These are phyloP conservation scores for Akabosia matsudoensis DNA, from an alignment of 1,140 invertebrate genomes.

Conservation along the genomic window DNA sequence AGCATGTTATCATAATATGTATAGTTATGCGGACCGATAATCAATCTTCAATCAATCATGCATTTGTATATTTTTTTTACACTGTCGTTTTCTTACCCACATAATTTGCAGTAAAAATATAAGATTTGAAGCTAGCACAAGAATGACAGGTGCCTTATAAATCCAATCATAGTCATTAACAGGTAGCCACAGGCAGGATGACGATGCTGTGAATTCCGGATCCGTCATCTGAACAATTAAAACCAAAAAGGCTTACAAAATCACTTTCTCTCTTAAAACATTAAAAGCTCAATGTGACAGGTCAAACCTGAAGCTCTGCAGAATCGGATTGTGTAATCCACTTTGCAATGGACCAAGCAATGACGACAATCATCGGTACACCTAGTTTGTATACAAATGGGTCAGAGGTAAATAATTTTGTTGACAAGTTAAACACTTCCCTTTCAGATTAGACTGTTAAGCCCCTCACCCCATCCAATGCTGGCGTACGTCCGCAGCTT, in stretches of 20 bases:
- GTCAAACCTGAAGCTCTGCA: not conserved
- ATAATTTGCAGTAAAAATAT: slow-evolving; percentile 86
- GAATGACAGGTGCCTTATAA: slow-evolving; percentile 69
- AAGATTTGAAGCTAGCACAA: slow-evolving; percentile 73
- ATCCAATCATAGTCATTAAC: slow-evolving; percentile 74
- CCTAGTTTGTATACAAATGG: slow-evolving; percentile 56
- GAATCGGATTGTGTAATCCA: slow-evolving; percentile 27
- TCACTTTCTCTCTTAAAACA: too few species aligned
- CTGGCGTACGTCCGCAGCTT: slow-evolving; percentile 76
- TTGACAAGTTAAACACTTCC: not conserved
- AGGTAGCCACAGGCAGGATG: slow-evolving; percentile 61
- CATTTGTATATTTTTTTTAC: too few species aligned
- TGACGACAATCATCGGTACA: slow-evolving; percentile 63
- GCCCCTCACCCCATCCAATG: slow-evolving; percentile 86
- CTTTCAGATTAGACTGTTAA: not conserved
- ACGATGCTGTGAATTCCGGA: slow-evolving; percentile 1
- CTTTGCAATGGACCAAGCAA: slow-evolving; percentile 65
- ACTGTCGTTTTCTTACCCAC: slow-evolving; percentile 71
- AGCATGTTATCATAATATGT: too few species aligned
- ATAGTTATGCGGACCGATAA: too few species aligned
- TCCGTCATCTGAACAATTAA: not conserved
- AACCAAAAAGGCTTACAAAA: not conserved
- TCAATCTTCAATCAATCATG: too few species aligned
- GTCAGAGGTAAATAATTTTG: too few species aligned
- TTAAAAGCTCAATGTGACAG: not conserved